Evolutionary conservation across 2,888 invertebrate species (phyloP), one percentile per base, ranked within the genome.

Genomic region (Drosophila atroscutellata): DNA sequence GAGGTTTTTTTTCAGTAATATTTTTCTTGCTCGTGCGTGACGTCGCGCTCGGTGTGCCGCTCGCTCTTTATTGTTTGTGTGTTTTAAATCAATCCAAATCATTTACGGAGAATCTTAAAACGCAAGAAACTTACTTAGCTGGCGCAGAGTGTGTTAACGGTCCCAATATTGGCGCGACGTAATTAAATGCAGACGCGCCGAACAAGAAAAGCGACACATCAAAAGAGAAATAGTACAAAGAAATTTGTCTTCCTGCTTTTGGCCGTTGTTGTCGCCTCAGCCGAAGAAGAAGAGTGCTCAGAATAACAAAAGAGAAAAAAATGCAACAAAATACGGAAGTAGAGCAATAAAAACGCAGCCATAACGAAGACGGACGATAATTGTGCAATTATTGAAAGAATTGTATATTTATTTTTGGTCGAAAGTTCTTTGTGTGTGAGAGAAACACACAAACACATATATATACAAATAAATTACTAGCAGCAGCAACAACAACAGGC

Each of bases 241-340:
- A 75, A 78, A 75, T 75, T 81, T 71, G 81, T 79, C 85, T 85
- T 85, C 87, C 85, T 76, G 81, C 72, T 76, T 82, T 81, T 81
- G 73, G 75, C 70, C 70, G 68, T 42, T 51, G 75, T 55, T 26
- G 73, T 62, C 56, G 70, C 54, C 58, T 58, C 24, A 54, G 62
- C 34, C 45, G 45, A 68, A 50, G 50, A 30, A 63, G 54, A 73
- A 77, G 72, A 75, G 79, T 77, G 86, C 64, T 68, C 74, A 77
- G 71, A 72, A 47, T 55, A 58, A 45, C 24, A 45, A 45, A 24
- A 45, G 45, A 20, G 42, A 45, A 45, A 45, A 59, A 37, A 83
- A 75, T 75, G 86, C 86, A 75, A 73, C 69, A 73, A 86, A 81
- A 81, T 75, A 84, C 84, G 84, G 84, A 84, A 84, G 73, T 68